Percentiles rank a stretch among this genome's conserved stretches.
These are phyloP conservation scores for Dasysyrphus albostriatus DNA, from an alignment of 2,888 invertebrate genomes.

Conservation along the genomic window DNA sequence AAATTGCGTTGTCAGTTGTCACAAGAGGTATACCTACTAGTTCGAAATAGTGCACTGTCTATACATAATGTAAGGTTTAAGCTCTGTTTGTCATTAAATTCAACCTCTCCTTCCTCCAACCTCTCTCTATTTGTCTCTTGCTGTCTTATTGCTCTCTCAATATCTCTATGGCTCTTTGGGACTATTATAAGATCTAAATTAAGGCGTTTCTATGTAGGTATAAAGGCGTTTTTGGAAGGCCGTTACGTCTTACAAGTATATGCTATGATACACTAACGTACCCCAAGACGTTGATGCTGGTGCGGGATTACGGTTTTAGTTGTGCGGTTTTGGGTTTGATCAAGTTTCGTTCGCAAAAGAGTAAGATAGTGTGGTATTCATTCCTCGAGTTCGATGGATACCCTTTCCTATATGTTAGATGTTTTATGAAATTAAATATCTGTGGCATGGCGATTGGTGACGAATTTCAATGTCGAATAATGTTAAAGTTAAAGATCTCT, in stretches of 20 bases:
- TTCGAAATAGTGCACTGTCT: neutral
- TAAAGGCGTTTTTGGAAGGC: slow-evolving; percentile 64
- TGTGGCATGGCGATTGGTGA: slow-evolving; percentile 52
- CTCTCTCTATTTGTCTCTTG: neutral
- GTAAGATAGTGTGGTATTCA: slow-evolving; percentile 4
- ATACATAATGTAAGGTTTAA: neutral
- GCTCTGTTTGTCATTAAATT: slow-evolving; percentile 35
- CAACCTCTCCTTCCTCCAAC: neutral
- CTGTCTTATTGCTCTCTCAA: no score
- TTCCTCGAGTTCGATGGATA: slow-evolving; percentile 46
- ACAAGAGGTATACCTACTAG: neutral
- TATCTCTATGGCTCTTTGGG: neutral
- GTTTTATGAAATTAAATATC: slow-evolving; percentile 53
- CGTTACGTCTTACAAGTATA: slow-evolving; percentile 21
- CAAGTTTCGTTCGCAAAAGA: slow-evolving; percentile 40
- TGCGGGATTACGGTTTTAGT: slow-evolving; percentile 49
- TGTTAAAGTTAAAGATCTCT: slow-evolving; percentile 24
- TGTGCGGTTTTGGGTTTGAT: slow-evolving; percentile 56
- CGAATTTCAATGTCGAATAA: slow-evolving; percentile 64
- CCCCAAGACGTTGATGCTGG: neutral
- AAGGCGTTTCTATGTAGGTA: slow-evolving; percentile 42
- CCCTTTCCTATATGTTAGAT: slow-evolving; percentile 16
- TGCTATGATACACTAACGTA: neutral
- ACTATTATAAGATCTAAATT: slow-evolving; percentile 60
- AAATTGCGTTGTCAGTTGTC: slow-evolving; percentile 31